Evolutionary conservation across 2,888 invertebrate genomes (phyloP).

Genomic region (Melangyna quadrimaculata): DNA sequence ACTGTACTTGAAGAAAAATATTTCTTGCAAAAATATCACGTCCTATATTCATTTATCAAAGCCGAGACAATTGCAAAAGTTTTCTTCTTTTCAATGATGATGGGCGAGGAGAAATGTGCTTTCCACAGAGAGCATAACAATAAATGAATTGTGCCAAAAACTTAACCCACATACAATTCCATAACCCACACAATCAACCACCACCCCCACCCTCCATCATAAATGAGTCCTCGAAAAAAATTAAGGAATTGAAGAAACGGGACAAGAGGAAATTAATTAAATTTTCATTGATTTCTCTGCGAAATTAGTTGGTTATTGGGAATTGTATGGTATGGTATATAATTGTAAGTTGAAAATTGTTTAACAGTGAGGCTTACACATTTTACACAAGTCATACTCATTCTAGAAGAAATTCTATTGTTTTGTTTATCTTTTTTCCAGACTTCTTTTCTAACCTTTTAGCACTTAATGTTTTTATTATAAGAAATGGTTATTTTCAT

Average conservation of each 20-base stretch:
- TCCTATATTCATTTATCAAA: constrained; percentile 68
- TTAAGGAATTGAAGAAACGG: neutral
- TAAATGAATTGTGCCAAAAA: constrained; percentile 50
- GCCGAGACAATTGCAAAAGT: constrained; percentile 66
- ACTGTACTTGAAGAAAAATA: constrained; percentile 40
- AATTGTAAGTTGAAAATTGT: neutral
- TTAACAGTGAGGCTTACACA: neutral
- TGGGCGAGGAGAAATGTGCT: constrained; percentile 18
- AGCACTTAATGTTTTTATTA: constrained; percentile 15
- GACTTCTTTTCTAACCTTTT: neutral
- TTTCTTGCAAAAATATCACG: constrained; percentile 64
- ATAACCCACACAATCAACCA: neutral
- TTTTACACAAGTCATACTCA: neutral
- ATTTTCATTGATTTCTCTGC: constrained; percentile 64
- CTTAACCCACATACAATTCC: constrained; percentile 33
- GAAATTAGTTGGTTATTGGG: constrained; percentile 45
- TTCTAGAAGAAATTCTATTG: neutral
- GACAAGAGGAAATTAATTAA: constrained; percentile 47
- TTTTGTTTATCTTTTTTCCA: neutral
- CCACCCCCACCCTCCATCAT: neutral
- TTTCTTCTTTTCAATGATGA: constrained; percentile 37
- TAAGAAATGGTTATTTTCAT: neutral
- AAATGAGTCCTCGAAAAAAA: neutral
- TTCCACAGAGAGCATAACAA: constrained; percentile 42
- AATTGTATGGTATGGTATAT: no score